Conservation (phyloP, 2,797 vertebrate genomes). For the Nyctalus aviator region DNA sequence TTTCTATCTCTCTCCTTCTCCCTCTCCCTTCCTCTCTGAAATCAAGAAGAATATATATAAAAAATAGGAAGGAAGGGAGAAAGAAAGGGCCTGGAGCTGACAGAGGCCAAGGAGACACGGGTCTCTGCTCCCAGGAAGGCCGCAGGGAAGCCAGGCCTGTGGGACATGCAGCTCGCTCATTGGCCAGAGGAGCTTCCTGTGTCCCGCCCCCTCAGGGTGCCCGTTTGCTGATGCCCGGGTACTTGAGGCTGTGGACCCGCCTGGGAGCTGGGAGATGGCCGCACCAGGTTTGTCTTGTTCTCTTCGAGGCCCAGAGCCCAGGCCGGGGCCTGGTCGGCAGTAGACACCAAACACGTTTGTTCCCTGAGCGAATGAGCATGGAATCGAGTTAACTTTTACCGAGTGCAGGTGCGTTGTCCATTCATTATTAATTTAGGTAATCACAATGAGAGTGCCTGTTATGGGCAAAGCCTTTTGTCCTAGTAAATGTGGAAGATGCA, state of each 20-base stretch:
- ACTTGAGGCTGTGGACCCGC: rapidly evolving
- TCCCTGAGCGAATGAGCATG: background rate
- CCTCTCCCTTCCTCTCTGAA: too few relatives aligned
- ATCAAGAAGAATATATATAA: too few relatives aligned
- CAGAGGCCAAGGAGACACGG: background rate
- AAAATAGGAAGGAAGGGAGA: too few relatives aligned
- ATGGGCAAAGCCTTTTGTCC: background rate
- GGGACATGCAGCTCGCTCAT: background rate
- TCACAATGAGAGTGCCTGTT: background rate
- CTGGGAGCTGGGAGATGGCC: background rate
- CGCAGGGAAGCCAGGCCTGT: background rate
- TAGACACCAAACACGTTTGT: background rate
- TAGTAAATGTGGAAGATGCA: background rate
- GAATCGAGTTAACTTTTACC: background rate
- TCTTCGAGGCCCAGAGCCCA: background rate
- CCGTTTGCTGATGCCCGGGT: background rate
- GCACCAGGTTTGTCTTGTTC: background rate
- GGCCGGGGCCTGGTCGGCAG: background rate
- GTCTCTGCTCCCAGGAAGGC: background rate
- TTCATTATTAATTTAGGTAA: background rate
- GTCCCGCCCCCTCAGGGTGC: background rate
- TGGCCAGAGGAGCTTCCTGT: background rate
- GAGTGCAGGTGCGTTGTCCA: background rate
- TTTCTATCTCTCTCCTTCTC: too few relatives aligned
- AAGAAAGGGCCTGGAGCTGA: background rate